Evolutionary conservation across 2,797 vertebrate species (phyloP), one percentile per base, ranked within the genome.

Genomic region (Protosalanx chinensis): DNA sequence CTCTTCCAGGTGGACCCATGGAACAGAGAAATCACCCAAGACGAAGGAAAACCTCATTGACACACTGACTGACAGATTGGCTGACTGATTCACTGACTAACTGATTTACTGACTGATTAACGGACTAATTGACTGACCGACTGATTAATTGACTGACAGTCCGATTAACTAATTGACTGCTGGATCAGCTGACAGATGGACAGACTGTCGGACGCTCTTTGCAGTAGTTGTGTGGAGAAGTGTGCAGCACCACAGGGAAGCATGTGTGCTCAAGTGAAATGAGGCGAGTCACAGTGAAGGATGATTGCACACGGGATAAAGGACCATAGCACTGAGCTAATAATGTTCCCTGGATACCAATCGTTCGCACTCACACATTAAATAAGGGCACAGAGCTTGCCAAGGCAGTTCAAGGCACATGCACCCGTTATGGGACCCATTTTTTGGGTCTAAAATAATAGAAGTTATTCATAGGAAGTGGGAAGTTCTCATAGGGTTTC

Each of bases 381-480:
- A 41, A 66, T 78, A 59, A 60, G 75, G 76, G 74, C 78, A 75
- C 58, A 67, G 66, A 71, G 15, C 76, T 77, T 23, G 35, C 71
- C 41, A 29, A 29, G 66, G 61, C 67, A 68, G 73, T 75, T 74
- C 73, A 78, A 76, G 75, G 69, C 53, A 70, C 64, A 74, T 66
- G 37, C 76, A 81, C 71, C 57, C 5, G 49, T 77, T 81, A 79
- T 91, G 87, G 87, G 88, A 88, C 88, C 81, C 81, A 29, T 80
- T 86, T 84, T 88, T 88, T 90, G 86, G 83, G 51, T 73, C 68
- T 84, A 61, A 61, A 82, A 79, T 84, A 80, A 85, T 77, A 87
- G 87, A 86, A 32, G 37, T 73, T 77, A 80, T 79, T 80, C 76
- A 87, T 72, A 90, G 90, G 89, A 93, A 88, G 87, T 88, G 77